Evolutionary conservation across 2,113 vertebrate species (phyloP).

Genomic region (Ibidorhyncha struthersii): DNA sequence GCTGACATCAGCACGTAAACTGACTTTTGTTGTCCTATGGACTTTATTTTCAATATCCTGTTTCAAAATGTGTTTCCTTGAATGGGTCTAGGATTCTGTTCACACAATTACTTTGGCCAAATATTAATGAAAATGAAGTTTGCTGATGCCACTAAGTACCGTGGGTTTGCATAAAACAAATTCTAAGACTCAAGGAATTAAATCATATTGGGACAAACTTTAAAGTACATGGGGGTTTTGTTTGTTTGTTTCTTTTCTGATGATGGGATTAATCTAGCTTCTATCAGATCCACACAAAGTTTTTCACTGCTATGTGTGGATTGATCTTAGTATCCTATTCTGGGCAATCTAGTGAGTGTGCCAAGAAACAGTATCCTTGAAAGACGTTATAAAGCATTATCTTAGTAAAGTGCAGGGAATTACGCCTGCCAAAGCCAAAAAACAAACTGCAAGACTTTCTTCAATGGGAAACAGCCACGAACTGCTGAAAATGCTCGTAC

Average conservation of each 20-base stretch:
- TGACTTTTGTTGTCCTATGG: constrained; percentile 66
- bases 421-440: background rate
- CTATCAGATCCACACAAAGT: background rate
- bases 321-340: background rate
- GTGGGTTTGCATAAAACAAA: constrained; percentile 4
- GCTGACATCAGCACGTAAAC: constrained; percentile 71
- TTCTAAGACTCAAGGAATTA: background rate
- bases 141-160: constrained; percentile 16
- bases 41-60: constrained; percentile 79
- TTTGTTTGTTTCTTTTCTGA: background rate
- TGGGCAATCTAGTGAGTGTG: background rate
- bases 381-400: background rate
- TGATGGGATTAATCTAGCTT: background rate
- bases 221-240: background rate
- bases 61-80: constrained; percentile 65
- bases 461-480: background rate
- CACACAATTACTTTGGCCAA: constrained; percentile 42
- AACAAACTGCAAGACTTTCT: background rate
- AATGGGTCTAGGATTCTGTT: constrained; percentile 43
- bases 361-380: background rate
- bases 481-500: background rate
- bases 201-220: background rate
- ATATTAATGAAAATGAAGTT: constrained; percentile 61
- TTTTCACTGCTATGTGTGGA: background rate
- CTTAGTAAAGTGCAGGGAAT: background rate